phyloP scores from a whole-genome alignment of 2,888 invertebrate species.

The Platycheirus rosarum region DNA sequence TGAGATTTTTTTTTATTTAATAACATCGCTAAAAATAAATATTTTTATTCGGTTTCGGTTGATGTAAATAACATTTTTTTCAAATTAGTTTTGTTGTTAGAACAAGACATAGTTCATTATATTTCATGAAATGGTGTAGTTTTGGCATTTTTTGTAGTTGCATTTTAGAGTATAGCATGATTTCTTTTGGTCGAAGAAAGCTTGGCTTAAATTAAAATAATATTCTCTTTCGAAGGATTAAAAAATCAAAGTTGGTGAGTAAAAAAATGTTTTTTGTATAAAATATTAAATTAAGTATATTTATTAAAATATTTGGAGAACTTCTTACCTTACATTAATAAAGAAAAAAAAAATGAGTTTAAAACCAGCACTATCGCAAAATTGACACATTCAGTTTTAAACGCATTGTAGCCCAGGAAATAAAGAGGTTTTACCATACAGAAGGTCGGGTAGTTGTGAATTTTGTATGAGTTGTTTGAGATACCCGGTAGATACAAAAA shows the following conservation, averaged over 20 bases:
- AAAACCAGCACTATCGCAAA: too few species aligned
- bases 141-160: constrained; percentile 14
- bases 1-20: background rate
- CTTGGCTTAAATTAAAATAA: background rate
- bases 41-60: constrained; percentile 65
- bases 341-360: too few species aligned
- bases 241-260: background rate
- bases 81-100: constrained; percentile 15
- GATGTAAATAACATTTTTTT: constrained; percentile 42
- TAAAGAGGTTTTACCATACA: too few species aligned
- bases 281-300: too few species aligned
- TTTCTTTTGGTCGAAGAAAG: constrained; percentile 24
- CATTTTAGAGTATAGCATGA: background rate
- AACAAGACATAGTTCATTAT: constrained; percentile 4
- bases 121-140: background rate
- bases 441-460: too few species aligned
- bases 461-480: too few species aligned
- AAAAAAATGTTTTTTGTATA: too few species aligned
- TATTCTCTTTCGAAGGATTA: background rate
- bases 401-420: too few species aligned
- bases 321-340: too few species aligned
- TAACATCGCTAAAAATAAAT: background rate
- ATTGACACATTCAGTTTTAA: too few species aligned
- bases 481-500: too few species aligned
- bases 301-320: too few species aligned